These are phyloP conservation scores for Tinea pellionella DNA, from an alignment of 2,888 invertebrate genomes.

Conservation along the genomic window DNA sequence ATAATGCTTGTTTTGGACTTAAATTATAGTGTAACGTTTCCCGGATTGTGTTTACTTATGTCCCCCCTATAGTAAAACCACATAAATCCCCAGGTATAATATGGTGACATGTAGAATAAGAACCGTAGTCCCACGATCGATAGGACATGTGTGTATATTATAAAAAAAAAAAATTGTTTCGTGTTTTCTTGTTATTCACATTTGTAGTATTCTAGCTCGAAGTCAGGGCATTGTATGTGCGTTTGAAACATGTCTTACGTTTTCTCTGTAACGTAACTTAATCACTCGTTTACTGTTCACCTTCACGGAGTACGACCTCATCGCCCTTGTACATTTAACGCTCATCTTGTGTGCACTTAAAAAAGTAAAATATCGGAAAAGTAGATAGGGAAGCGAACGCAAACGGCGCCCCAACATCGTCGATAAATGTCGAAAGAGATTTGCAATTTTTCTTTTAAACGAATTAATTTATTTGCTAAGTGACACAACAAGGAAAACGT, in stretches of 20 bases:
- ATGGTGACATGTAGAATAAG: too few relatives aligned
- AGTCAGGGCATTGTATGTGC: too few relatives aligned
- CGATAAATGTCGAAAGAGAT: conserved; percentile 12
- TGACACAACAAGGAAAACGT: conserved; percentile 19
- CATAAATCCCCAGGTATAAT: neutral
- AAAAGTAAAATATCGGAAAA: neutral
- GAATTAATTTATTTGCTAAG: conserved; percentile 56
- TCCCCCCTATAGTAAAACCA: neutral
- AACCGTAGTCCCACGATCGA: too few relatives aligned
- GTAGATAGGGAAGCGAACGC: neutral
- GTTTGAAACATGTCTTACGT: too few relatives aligned
- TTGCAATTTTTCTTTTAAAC: conserved; percentile 20
- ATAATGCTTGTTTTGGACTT: neutral
- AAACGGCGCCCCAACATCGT: neutral
- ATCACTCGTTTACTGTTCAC: too few relatives aligned
- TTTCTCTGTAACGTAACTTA: too few relatives aligned
- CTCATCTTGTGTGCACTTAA: neutral
- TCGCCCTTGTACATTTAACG: neutral
- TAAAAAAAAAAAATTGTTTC: too few relatives aligned
- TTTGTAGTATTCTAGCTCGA: too few relatives aligned
- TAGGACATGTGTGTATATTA: too few relatives aligned
- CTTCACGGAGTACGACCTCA: too few relatives aligned
- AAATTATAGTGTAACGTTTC: neutral
- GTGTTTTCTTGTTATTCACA: too few relatives aligned
- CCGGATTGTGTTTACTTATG: neutral